Evolutionary conservation across 2,888 invertebrate species (phyloP), one percentile per base, ranked within the genome.

Genomic region (Eucera pruinosa): DNA sequence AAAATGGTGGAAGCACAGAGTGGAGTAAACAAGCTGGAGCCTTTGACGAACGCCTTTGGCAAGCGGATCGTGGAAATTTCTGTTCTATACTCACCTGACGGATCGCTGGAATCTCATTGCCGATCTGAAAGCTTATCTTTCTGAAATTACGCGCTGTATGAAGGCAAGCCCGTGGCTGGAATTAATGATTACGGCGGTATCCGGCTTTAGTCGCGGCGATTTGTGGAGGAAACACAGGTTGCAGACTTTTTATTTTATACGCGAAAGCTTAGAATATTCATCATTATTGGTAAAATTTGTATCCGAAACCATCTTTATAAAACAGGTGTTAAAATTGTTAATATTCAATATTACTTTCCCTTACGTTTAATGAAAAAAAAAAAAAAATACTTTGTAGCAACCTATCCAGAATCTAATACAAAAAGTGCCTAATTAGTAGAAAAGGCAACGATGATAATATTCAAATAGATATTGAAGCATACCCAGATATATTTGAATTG

Each of bases 11-110:
- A 61, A 64, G 45, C 60, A 61, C 20, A n/a, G 27, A 5, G 33
- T 41, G 58, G n/a, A 43, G 47, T 27, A 72, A 41, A 20, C 27
- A 20, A 18, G n/a, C 13, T 27, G 33, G 30, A 9, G 23, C 41
- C 47, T 73, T 71, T 72, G 74, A 71, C 47, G 41, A 57, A 25
- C 30, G 20, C 58, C 69, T 71, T 58, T 71, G 57, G 55, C 57
- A 45, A 47, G 58, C 68, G 72, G 60, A 72, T 45, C 72, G 69
- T 45, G 69, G 69, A 60, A 69, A 60, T 23, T 36, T 18, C 50
- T 69, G 20, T 20, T 27, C 62, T n/a, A 25, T 48, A 33, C n/a
- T 30, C 41, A 15, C 0, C 33, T n/a, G 39, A 11, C 18, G 41
- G 30, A n/a, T 45, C 61, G 39, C 30, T 20, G 61, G 33, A 36